Evolutionary conservation across 64 coral and sea anemone genomes (phyloP).

Genomic region (Platygyra sinensis): DNA sequence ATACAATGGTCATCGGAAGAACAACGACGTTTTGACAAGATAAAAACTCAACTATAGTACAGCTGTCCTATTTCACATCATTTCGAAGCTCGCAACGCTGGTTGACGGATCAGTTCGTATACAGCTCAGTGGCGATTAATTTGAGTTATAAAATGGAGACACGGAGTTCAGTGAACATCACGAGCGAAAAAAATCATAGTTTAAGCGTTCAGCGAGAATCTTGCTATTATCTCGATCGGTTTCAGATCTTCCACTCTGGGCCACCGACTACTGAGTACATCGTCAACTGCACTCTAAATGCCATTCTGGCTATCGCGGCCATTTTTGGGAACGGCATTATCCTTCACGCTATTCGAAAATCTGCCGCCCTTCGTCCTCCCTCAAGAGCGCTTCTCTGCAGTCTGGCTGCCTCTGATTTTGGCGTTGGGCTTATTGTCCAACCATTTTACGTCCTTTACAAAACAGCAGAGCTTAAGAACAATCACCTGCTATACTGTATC

Average conservation of each 20-base stretch:
- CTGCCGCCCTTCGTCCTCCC: constrained; percentile 18
- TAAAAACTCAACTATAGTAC: too few species aligned
- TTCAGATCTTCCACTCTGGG: not conserved
- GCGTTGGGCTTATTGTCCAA: constrained; percentile 57
- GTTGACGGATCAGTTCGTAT: too few species aligned
- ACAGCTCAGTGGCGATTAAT: too few species aligned
- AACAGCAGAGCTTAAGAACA: constrained; percentile 39
- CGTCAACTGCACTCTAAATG: constrained; percentile 22
- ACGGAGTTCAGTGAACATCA: too few species aligned
- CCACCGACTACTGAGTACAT: constrained; percentile 20
- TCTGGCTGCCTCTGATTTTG: constrained; percentile 43
- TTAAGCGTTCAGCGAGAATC: not conserved
- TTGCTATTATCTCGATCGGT: constrained; percentile 12
- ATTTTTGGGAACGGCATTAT: constrained; percentile 47
- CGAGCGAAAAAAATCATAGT: too few species aligned
- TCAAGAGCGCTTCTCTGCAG: constrained; percentile 34
- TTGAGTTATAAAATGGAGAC: too few species aligned
- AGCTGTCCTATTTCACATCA: too few species aligned
- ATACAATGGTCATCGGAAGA: too few species aligned
- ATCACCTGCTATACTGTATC: constrained; percentile 13
- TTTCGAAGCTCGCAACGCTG: too few species aligned
- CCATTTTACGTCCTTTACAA: constrained; percentile 56
- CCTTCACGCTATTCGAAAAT: constrained; percentile 35
- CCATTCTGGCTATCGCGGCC: not conserved
- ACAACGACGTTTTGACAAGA: too few species aligned